Percentiles rank a stretch among this genome's conserved stretches.
phyloP scores from a whole-genome alignment of 2,888 invertebrate genomes.

The Conistra vaccinii region DNA sequence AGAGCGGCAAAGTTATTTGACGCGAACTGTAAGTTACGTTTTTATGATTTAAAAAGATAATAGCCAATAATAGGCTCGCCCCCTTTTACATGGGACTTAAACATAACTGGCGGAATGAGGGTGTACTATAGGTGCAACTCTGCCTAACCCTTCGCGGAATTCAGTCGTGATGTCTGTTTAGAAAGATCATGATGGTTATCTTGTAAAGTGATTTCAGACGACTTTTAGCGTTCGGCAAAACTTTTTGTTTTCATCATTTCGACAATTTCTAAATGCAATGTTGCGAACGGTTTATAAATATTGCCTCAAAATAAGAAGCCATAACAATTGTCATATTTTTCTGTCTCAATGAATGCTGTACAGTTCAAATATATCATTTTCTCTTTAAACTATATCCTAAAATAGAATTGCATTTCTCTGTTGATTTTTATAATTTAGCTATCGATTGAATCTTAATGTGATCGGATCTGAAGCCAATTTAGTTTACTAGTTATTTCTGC shows the following conservation, averaged over 20 bases:
- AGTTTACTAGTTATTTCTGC: constrained; percentile 15
- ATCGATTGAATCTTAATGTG: not conserved
- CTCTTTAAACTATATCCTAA: not conserved
- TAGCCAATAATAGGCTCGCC: no score
- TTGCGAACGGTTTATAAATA: not conserved
- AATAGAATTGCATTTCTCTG: not conserved
- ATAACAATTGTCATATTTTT: not conserved
- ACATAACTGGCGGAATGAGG: no score
- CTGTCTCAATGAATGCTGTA: not conserved
- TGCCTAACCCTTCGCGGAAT: no score
- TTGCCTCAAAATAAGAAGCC: not conserved
- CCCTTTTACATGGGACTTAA: no score
- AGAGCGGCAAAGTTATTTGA: no score
- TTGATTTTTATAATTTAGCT: not conserved
- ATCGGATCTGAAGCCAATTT: constrained; percentile 4
- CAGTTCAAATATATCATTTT: not conserved
- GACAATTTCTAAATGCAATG: not conserved
- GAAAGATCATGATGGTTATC: not conserved
- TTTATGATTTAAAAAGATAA: no score
- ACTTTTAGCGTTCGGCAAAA: not conserved
- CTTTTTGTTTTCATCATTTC: not conserved
- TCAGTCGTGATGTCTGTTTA: no score
- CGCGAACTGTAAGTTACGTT: not conserved
- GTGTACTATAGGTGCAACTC: no score
- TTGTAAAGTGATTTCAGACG: not conserved